phyloP scores from a whole-genome alignment of 2,888 invertebrate species.

The Parthenolecanium corni region DNA sequence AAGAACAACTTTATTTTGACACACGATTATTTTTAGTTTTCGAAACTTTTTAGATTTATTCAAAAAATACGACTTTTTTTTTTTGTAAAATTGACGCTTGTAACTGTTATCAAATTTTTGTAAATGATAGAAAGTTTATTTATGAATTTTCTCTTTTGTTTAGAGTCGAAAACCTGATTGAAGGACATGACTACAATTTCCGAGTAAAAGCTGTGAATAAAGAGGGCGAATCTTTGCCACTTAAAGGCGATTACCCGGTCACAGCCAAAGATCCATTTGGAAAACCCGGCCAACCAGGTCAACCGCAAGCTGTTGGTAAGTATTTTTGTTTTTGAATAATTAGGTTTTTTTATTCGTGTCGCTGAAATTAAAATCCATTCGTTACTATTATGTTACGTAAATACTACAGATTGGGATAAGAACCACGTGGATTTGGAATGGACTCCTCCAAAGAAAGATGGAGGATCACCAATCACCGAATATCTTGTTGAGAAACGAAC shows the following conservation, averaged over 20 bases:
- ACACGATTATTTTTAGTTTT: too few relatives aligned
- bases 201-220: slow-evolving; percentile 87
- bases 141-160: slow-evolving; percentile 5
- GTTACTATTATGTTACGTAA: background rate
- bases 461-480: slow-evolving; percentile 77
- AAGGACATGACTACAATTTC: slow-evolving; percentile 91
- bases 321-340: background rate
- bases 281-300: slow-evolving; percentile 83
- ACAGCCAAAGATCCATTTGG: slow-evolving; percentile 90
- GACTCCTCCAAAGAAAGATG: slow-evolving; percentile 88
- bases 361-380: too few relatives aligned
- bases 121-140: too few relatives aligned
- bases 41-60: too few relatives aligned
- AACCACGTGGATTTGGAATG: slow-evolving; percentile 93
- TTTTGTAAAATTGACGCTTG: too few relatives aligned
- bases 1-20: too few relatives aligned
- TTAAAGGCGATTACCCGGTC: slow-evolving; percentile 67
- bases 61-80: too few relatives aligned
- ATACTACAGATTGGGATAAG: slow-evolving; percentile 70
- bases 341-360: background rate
- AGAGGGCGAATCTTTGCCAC: slow-evolving; percentile 78
- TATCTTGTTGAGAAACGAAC: slow-evolving; percentile 81
- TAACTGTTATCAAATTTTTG: too few relatives aligned
- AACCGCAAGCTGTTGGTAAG: slow-evolving; percentile 57
- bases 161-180: slow-evolving; percentile 75